Evolutionary conservation across 1,140 invertebrate species (phyloP), one percentile per base, ranked within the genome.

Genomic region (Paracyclopina nana): DNA sequence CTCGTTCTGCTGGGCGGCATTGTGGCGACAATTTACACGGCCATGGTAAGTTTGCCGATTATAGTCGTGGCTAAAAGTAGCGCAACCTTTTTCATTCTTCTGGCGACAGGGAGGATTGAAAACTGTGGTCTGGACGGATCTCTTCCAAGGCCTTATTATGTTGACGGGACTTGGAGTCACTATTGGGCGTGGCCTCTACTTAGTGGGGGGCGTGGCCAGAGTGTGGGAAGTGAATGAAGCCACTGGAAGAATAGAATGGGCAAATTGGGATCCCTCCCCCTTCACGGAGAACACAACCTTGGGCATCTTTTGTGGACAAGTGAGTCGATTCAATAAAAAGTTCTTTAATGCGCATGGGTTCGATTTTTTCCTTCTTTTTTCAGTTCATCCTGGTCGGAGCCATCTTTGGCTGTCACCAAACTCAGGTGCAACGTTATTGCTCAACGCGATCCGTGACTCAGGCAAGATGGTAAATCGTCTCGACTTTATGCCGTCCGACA

Each of bases 11-110:
- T 38, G 3, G 20, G 14, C 20, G 34, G 34, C n/a, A 38, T 38
- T n/a, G 34, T 38, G 34, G 34, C 34, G 4, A 38, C 34, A 38
- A 16, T 38, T n/a, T 38, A 38, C 34, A 38, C 34, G n/a, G 20
- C 20, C 34, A 38, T 38, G 34, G 34, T 38, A 38, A 38, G 34
- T 16, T 38, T 38, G 34, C 34, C 8, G 2, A 8, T 38, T 8
- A 3, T 16, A 38, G 20, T 20, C 2, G 5, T 9, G 20, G 3
- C 34, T 38, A 20, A 20, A 14, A 9, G 29, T 31, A 14, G 29
- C 9, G 29, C 14, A 38, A 38, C 34, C 14, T 38, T 38, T 31
- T 31, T 38, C n/a, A 9, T 8, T 3, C 34, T 38, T 38, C 20
- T 38, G n/a, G n/a, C n/a, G n/a, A 5, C 8, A 38, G 34, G 34